These are phyloP conservation scores for Oryzias dopingdopingensis DNA, from an alignment of 2,797 vertebrate species.

Conservation along the genomic window DNA sequence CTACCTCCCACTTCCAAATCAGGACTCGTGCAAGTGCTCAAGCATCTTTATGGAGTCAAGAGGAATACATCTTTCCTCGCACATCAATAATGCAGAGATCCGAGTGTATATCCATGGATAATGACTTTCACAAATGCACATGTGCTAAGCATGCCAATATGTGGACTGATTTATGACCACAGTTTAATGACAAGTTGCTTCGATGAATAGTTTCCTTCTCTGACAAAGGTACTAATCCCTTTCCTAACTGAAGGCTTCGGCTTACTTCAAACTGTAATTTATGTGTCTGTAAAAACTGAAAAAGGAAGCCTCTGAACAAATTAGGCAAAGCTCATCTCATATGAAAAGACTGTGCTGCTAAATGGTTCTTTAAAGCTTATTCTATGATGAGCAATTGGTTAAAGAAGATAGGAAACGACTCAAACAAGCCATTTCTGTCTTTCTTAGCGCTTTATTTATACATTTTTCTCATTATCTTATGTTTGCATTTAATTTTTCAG, in stretches of 20 bases:
- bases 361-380: conserved; percentile 31
- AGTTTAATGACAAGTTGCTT: conserved; percentile 67
- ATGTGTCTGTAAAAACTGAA: conserved; percentile 36
- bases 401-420: conserved; percentile 14
- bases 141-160: conserved; percentile 56
- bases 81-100: conserved; percentile 54
- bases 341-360: conserved; percentile 31
- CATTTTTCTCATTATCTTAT: too few relatives aligned
- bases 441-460: too few relatives aligned
- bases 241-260: conserved; percentile 51
- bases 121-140: conserved; percentile 30
- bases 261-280: conserved; percentile 45
- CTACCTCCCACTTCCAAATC: conserved; percentile 5
- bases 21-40: conserved; percentile 5
- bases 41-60: conserved; percentile 32
- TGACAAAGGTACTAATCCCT: conserved; percentile 64
- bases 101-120: conserved; percentile 39
- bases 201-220: conserved; percentile 57
- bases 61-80: conserved; percentile 47
- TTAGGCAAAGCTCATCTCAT: conserved; percentile 47
- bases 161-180: conserved; percentile 63
- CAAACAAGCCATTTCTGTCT: too few relatives aligned
- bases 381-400: conserved; percentile 18
- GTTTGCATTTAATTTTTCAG: too few relatives aligned
- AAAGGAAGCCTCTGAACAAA: conserved; percentile 42